A percentile compares a stretch with the other conserved stretches of the same genome.
Conservation (phyloP, 2,888 invertebrate species). For the Unio pictorum region DNA sequence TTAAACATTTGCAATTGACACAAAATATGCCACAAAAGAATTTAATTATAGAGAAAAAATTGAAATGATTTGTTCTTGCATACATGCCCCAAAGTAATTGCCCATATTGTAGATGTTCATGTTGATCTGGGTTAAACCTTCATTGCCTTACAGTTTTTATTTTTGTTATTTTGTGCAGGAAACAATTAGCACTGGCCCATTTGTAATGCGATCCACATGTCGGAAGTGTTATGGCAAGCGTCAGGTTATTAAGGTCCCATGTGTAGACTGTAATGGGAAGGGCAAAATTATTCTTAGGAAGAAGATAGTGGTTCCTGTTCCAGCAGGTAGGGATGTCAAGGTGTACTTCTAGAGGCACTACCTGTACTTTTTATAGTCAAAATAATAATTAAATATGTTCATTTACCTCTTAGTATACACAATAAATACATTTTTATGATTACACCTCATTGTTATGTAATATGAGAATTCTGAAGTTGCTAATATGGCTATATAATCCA, state of each 20-base stretch:
- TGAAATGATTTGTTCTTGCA: no score
- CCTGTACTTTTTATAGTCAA: neutral
- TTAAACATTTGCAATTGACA: no score
- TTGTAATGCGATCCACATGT: constrained; percentile 97
- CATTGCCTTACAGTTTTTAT: neutral
- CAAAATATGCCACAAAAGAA: no score
- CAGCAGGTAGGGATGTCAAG: constrained; percentile 76
- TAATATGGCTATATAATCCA: no score
- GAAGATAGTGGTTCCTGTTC: constrained; percentile 92
- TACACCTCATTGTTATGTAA: no score
- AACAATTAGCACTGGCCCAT: constrained; percentile 82
- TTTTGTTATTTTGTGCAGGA: constrained; percentile 64
- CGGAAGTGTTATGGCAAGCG: constrained; percentile 80
- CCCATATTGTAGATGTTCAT: neutral
- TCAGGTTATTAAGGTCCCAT: constrained; percentile 91
- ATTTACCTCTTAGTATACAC: no score
- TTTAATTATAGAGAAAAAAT: no score
- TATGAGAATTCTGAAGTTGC: no score
- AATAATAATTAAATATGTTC: no score
- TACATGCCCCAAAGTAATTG: neutral
- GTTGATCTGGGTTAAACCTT: neutral
- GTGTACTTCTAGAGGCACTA: neutral
- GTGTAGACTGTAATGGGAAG: constrained; percentile 92
- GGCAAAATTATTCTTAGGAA: constrained; percentile 91
- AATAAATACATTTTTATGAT: no score